Base-by-base conservation (phyloP, 2,888 invertebrate species). In the Bembecia ichneumoniformis region DNA sequence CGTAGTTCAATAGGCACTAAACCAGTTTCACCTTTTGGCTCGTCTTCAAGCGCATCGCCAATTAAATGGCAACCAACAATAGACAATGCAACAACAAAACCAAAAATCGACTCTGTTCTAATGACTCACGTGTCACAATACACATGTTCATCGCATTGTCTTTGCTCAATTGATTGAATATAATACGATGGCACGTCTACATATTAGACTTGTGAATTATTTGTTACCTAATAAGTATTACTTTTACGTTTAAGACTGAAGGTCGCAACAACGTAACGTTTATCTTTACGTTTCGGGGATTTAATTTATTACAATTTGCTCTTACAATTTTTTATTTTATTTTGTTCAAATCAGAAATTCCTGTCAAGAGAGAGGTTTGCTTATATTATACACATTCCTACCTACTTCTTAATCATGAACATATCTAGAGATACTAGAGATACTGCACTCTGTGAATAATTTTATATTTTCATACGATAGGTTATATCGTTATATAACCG, bases 121-220 rank as follows among this genome's bases (percentile, higher is more conserved):
- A 87, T 87, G 84, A 87, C 70, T 86, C 87, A 87, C 87, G 82
- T 86, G 76, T 67, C 64, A 74, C 74, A 77, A 77, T 79, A 87
- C 86, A 87, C 77, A 77, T 86, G 86, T 86, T 73, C 68, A 64
- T 69, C 69, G 74, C 74, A 73, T 64, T 69, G 75, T 77, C 68
- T 46, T 51, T 44, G 51, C 58, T 60, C 68, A 69, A 74, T 67
- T 64, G 66, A 63, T 67, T 67, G 63, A 67, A 63, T 70, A 63
- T 64, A 56, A 59, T 55, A 47, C 50, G 51, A 52, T 58, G 53
- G 52, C 50, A 49, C 47, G 49, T 36, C 17, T 3, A 47, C 15
- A 43, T 49, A 52, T 46, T 49, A 40, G 17, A 48, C 47, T 50
- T 17, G 44, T 50, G 44, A 44, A 44, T 44, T 15, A 44, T 44